Evolutionary conservation across 1,140 invertebrate species (phyloP).

Genomic region (Schlechtendalia chinensis): DNA sequence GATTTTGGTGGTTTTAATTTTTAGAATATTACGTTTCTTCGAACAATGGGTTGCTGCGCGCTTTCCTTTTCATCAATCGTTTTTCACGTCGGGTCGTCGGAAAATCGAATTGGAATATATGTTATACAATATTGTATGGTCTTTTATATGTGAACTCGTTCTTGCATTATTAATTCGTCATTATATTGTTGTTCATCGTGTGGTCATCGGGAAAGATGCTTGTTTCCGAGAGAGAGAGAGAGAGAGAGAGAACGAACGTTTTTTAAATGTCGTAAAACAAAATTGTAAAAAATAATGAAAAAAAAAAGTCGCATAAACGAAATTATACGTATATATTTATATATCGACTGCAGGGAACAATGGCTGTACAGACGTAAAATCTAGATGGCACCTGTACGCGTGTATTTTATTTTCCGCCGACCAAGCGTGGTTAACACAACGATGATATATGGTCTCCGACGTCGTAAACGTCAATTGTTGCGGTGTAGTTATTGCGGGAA

Average conservation of each 20-base stretch:
- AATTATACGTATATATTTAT: neutral
- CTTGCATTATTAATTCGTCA: too few relatives aligned
- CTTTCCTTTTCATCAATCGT: too few relatives aligned
- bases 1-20: too few relatives aligned
- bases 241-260: neutral
- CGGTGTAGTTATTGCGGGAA: neutral
- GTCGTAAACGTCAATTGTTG: constrained; percentile 19
- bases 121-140: too few relatives aligned
- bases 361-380: constrained; percentile 18
- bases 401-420: neutral
- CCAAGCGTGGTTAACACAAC: neutral
- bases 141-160: too few relatives aligned
- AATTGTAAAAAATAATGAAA: neutral
- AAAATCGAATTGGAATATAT: too few relatives aligned
- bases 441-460: constrained; percentile 8
- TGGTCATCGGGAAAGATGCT: too few relatives aligned
- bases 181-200: too few relatives aligned
- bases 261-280: neutral
- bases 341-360: constrained; percentile 7
- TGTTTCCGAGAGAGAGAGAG: too few relatives aligned
- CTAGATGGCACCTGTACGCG: constrained; percentile 3
- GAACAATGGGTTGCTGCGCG: too few relatives aligned
- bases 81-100: too few relatives aligned
- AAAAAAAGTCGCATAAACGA: neutral
- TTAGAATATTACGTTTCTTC: too few relatives aligned